phyloP scores from a whole-genome alignment of 2,797 vertebrate species.

The Schizopygopsis pylzovi region DNA sequence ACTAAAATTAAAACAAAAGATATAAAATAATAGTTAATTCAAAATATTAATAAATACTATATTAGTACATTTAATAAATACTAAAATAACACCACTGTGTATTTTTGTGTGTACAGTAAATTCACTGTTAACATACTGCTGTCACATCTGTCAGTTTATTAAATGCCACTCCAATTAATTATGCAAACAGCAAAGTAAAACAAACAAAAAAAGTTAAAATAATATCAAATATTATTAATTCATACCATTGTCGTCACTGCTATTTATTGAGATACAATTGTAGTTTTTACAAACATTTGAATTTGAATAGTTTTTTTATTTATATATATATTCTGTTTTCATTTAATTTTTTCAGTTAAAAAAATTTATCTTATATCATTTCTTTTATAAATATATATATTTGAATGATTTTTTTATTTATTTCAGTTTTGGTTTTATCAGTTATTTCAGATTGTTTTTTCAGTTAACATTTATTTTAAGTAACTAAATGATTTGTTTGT shows the following conservation, averaged over 20 bases:
- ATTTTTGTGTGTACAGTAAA: neutral
- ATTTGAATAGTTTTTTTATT: too few species aligned
- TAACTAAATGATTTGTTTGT: neutral
- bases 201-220: neutral
- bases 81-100: too few species aligned
- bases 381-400: neutral
- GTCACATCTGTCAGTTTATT: too few species aligned
- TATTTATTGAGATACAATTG: too few species aligned
- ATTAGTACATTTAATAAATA: neutral
- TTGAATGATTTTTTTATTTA: too few species aligned
- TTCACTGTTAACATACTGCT: neutral
- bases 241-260: neutral
- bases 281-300: too few species aligned
- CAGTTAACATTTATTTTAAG: neutral
- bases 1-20: neutral
- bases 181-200: neutral
- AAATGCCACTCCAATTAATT: neutral
- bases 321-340: too few species aligned
- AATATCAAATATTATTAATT: neutral
- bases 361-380: too few species aligned
- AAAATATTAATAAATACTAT: neutral
- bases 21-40: neutral
- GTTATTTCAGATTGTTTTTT: too few species aligned
- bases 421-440: neutral
- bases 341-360: neutral